A percentile compares a stretch with the other conserved stretches of the same genome.
These are phyloP conservation scores for Epicampocera succincta DNA, from an alignment of 2,888 invertebrate genomes.

Conservation along the genomic window DNA sequence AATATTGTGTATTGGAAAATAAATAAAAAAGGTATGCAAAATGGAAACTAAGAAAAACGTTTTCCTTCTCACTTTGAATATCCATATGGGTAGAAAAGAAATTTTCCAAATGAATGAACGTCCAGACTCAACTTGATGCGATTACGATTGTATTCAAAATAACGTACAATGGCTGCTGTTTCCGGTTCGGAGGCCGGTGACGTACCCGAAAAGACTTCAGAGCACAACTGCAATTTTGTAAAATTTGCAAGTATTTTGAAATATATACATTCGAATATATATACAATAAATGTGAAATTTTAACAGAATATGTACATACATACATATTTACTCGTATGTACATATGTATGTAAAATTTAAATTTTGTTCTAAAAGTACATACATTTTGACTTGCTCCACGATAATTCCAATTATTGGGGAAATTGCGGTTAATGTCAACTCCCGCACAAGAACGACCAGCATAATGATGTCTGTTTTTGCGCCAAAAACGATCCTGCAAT, in stretches of 20 bases:
- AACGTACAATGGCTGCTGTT: slow-evolving; percentile 78
- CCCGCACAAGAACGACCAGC: slow-evolving; percentile 84
- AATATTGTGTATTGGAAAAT: slow-evolving; percentile 68
- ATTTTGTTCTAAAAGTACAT: slow-evolving; percentile 72
- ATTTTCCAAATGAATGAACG: slow-evolving; percentile 81
- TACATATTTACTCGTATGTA: too few relatives aligned
- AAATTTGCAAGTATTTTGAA: slow-evolving; percentile 52
- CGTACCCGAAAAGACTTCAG: slow-evolving; percentile 80
- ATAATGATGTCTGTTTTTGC: slow-evolving; percentile 86
- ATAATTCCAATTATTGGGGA: slow-evolving; percentile 86
- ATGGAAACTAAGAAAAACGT: too few relatives aligned
- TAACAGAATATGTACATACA: too few relatives aligned
- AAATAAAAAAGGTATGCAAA: neutral
- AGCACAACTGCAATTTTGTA: slow-evolving; percentile 77
- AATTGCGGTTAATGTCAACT: slow-evolving; percentile 90
- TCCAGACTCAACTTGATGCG: slow-evolving; percentile 80
- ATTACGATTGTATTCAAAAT: slow-evolving; percentile 78
- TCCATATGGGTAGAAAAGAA: slow-evolving; percentile 81
- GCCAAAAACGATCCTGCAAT: slow-evolving; percentile 84
- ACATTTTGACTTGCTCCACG: slow-evolving; percentile 83
- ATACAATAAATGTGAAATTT: too few relatives aligned
- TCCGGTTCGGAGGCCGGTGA: slow-evolving; percentile 79
- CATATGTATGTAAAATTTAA: too few relatives aligned
- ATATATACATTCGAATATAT: too few relatives aligned
- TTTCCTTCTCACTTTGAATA: slow-evolving; percentile 77